phyloP scores from a whole-genome alignment of 2,888 invertebrate genomes.

The Smittia sp. region DNA sequence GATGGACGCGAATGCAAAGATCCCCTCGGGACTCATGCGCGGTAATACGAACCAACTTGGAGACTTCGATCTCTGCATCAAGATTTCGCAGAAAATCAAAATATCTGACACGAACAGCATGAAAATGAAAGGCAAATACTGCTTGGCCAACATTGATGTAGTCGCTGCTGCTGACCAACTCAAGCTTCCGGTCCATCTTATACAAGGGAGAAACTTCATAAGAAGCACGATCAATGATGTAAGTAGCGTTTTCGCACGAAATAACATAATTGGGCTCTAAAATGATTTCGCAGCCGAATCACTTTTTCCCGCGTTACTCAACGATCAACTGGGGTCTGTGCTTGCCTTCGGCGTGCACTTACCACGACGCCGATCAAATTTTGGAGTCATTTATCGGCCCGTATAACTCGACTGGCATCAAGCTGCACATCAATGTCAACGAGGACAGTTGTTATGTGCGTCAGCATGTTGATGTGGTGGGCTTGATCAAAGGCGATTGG shows the following conservation, averaged over 20 bases:
- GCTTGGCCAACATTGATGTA: slow-evolving; percentile 64
- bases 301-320: slow-evolving; percentile 69
- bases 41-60: slow-evolving; percentile 70
- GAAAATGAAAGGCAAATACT: slow-evolving; percentile 67
- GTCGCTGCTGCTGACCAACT: slow-evolving; percentile 59
- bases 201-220: slow-evolving; percentile 64
- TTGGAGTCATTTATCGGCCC: slow-evolving; percentile 60
- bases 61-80: slow-evolving; percentile 68
- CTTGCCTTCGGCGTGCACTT: slow-evolving; percentile 63
- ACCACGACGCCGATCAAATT: slow-evolving; percentile 59
- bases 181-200: slow-evolving; percentile 63
- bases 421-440: slow-evolving; percentile 59
- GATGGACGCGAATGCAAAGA: slow-evolving; percentile 70
- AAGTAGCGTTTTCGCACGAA: slow-evolving; percentile 47
- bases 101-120: slow-evolving; percentile 60
- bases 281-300: slow-evolving; percentile 60
- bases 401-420: slow-evolving; percentile 59
- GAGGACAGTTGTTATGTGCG: slow-evolving; percentile 61
- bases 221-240: slow-evolving; percentile 64
- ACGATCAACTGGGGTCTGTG: slow-evolving; percentile 70
- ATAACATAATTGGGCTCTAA: background rate
- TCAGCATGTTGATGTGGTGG: slow-evolving; percentile 48
- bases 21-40: slow-evolving; percentile 65
- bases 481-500: slow-evolving; percentile 48
- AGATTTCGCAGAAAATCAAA: slow-evolving; percentile 58